These are phyloP conservation scores for Mimachlamys varia DNA, from an alignment of 2,888 invertebrate species.

Conservation along the genomic window DNA sequence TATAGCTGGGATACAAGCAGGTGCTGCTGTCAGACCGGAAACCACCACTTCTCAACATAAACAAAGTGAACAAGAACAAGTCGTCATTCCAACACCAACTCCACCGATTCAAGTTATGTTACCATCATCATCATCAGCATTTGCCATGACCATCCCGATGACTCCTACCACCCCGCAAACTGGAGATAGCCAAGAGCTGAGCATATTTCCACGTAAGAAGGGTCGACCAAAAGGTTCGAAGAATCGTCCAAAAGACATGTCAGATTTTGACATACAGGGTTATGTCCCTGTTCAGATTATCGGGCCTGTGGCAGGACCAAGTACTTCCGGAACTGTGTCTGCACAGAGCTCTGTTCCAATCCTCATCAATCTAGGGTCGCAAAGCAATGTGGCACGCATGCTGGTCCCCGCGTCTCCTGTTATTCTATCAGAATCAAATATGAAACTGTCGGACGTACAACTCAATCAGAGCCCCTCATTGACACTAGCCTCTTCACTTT, in stretches of 20 bases:
- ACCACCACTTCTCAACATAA: slow-evolving; percentile 40
- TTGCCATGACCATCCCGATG: background rate
- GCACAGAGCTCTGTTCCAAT: slow-evolving; percentile 36
- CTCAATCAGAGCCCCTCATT: slow-evolving; percentile 57
- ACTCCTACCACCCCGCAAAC: slow-evolving; percentile 19
- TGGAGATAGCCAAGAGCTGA: slow-evolving; percentile 28
- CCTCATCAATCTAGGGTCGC: background rate
- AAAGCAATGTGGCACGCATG: background rate
- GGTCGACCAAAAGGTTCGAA: slow-evolving; percentile 76
- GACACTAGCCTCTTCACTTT: background rate
- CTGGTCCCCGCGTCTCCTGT: background rate
- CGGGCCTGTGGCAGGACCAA: slow-evolving; percentile 9
- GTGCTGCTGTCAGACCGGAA: background rate
- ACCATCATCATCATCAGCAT: background rate
- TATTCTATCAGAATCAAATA: background rate
- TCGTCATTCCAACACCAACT: slow-evolving; percentile 44
- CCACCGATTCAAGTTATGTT: background rate
- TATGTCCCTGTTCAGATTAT: slow-evolving; percentile 38
- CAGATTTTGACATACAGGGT: background rate
- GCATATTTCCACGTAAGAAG: slow-evolving; percentile 64
- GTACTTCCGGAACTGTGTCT: background rate
- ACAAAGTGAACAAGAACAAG: slow-evolving; percentile 51
- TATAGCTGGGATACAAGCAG: background rate
- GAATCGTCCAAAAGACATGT: slow-evolving; percentile 61
- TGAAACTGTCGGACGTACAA: slow-evolving; percentile 55